A percentile compares a stretch with the other conserved stretches of the same genome.
phyloP scores from a whole-genome alignment of 2,888 invertebrate species.

The Spisula solida region DNA sequence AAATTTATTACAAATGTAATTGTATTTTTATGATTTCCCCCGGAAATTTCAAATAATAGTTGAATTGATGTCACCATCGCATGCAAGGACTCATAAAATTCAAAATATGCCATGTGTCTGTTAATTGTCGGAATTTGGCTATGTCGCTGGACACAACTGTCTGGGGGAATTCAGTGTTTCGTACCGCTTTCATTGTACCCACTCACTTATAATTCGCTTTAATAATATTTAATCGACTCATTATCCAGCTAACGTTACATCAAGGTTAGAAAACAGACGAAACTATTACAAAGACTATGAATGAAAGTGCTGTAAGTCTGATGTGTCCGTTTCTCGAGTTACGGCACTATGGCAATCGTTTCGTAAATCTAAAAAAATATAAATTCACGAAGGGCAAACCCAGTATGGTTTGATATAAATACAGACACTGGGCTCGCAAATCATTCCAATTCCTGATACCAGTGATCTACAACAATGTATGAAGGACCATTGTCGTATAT shows the following conservation, averaged over 20 bases:
- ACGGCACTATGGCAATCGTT: too few species aligned
- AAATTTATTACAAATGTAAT: too few species aligned
- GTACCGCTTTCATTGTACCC: not conserved
- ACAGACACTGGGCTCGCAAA: not conserved
- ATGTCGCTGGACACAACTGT: not conserved
- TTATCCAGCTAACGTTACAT: not conserved
- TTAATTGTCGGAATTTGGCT: slow-evolving; percentile 5
- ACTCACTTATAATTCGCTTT: not conserved
- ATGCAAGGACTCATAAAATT: not conserved
- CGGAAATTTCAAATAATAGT: not conserved
- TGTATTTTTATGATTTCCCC: not conserved
- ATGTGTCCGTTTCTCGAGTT: too few species aligned
- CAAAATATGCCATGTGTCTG: not conserved
- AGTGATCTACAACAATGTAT: not conserved
- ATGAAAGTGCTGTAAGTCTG: not conserved
- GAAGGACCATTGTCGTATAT: not conserved
- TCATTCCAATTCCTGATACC: not conserved
- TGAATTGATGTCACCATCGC: not conserved
- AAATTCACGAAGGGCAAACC: not conserved
- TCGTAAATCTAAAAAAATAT: too few species aligned
- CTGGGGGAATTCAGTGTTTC: not conserved
- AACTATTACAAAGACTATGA: not conserved
- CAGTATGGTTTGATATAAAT: not conserved
- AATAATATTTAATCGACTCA: not conserved
- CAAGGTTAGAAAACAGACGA: not conserved